Conservation (phyloP, 2,113 vertebrate species). For the Ammospiza caudacuta region DNA sequence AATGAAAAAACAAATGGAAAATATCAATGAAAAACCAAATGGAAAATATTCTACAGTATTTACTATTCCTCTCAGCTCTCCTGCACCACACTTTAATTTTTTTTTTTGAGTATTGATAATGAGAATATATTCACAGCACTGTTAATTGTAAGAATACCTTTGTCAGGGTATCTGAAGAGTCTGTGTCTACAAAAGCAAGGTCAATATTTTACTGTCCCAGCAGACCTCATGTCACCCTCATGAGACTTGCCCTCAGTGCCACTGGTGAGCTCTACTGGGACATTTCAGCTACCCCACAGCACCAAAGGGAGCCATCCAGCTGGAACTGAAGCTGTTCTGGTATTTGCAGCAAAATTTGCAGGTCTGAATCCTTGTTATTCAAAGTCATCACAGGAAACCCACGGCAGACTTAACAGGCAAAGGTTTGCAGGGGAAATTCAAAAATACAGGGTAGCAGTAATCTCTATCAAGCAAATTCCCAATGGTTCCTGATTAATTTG, state of each 20-base stretch:
- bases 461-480: not conserved
- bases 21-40: not conserved
- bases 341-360: not conserved
- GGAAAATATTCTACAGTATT: not conserved
- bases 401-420: accelerated
- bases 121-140: not conserved
- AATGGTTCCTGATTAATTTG: not conserved
- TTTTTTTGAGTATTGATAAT: not conserved
- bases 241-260: not conserved
- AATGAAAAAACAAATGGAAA: not conserved
- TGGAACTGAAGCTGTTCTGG: not conserved
- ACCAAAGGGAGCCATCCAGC: not conserved
- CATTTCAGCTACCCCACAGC: not conserved
- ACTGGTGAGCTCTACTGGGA: not conserved
- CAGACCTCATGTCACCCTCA: not conserved
- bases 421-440: not conserved
- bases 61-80: not conserved
- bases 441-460: not conserved
- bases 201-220: not conserved
- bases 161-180: not conserved
- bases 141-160: not conserved
- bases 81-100: not conserved
- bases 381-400: not conserved
- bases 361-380: not conserved
- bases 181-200: not conserved